Conservation (phyloP, 1,140 invertebrate genomes). For the Halyomorpha halys region DNA sequence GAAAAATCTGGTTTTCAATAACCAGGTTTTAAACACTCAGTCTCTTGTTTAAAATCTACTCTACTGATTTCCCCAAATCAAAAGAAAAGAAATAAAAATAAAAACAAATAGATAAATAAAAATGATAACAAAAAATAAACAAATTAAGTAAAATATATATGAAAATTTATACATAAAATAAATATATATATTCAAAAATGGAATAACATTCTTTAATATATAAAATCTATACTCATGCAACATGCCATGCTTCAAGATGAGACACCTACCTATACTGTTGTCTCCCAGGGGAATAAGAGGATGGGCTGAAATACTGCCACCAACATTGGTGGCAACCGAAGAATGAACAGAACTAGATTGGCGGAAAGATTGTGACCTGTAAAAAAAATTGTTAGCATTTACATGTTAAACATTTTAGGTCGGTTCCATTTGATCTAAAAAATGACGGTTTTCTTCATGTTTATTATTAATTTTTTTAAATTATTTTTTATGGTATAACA, state of each 20-base stretch:
- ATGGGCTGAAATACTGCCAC: slow-evolving; percentile 70
- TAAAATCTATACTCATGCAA: slow-evolving; percentile 25
- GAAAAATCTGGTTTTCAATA: no score
- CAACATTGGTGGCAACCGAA: slow-evolving; percentile 49
- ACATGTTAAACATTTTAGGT: slow-evolving; percentile 14
- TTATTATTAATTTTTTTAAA: no score
- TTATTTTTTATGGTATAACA: no score
- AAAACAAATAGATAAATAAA: no score
- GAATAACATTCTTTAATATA: slow-evolving; percentile 27
- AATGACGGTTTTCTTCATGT: slow-evolving; percentile 2
- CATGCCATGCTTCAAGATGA: slow-evolving; percentile 7
- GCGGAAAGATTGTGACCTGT: slow-evolving; percentile 75
- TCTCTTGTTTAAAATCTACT: slow-evolving; percentile 1
- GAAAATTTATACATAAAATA: slow-evolving; percentile 11
- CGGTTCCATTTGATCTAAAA: no score
- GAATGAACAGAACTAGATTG: slow-evolving; percentile 48
- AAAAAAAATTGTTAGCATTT: slow-evolving; percentile 44
- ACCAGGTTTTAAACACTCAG: slow-evolving; percentile 2
- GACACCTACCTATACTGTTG: slow-evolving; percentile 40
- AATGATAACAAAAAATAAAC: no score
- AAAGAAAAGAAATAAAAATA: no score
- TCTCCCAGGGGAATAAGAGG: slow-evolving; percentile 67
- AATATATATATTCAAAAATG: slow-evolving; percentile 25
- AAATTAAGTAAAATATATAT: no score
- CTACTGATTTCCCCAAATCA: slow-evolving; percentile 5